phyloP scores from a whole-genome alignment of 37 sponge, comb jelly and placozoan genomes.

The Halichondria panicea region DNA sequence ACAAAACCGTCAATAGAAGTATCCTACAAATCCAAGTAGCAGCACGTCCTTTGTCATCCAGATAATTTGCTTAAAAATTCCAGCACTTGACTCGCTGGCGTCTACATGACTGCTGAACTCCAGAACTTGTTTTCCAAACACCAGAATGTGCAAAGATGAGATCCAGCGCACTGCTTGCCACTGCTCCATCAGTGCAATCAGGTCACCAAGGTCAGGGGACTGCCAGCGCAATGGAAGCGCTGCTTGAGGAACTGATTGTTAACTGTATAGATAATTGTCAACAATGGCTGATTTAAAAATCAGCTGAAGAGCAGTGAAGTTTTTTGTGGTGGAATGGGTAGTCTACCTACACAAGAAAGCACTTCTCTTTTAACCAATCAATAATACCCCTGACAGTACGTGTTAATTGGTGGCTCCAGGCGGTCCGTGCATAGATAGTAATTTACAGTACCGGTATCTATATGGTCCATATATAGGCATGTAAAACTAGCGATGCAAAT shows the following conservation, averaged over 20 bases:
- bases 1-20: slow-evolving; percentile 50
- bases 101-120: not conserved
- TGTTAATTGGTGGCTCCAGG: slow-evolving; percentile 67
- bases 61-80: too few species aligned
- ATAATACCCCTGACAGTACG: slow-evolving; percentile 21
- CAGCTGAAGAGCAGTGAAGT: slow-evolving; percentile 4
- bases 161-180: slow-evolving; percentile 75
- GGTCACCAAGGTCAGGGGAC: slow-evolving; percentile 64
- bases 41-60: slow-evolving; percentile 55
- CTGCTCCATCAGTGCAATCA: slow-evolving; percentile 87
- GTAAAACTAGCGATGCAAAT: slow-evolving; percentile 54
- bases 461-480: too few species aligned
- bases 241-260: not conserved
- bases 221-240: slow-evolving; percentile 43
- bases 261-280: not conserved
- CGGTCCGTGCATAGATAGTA: slow-evolving; percentile 90
- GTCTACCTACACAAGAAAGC: not conserved
- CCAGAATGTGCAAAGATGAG: slow-evolving; percentile 75
- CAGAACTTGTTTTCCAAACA: slow-evolving; percentile 54
- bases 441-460: too few species aligned
- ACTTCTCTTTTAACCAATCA: too few species aligned
- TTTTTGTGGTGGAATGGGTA: not conserved
- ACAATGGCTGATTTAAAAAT: slow-evolving; percentile 39
- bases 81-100: too few species aligned
- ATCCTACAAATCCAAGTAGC: slow-evolving; percentile 62